These are phyloP conservation scores for Harlomillsia oculata DNA, from an alignment of 1,140 invertebrate genomes.

Conservation along the genomic window DNA sequence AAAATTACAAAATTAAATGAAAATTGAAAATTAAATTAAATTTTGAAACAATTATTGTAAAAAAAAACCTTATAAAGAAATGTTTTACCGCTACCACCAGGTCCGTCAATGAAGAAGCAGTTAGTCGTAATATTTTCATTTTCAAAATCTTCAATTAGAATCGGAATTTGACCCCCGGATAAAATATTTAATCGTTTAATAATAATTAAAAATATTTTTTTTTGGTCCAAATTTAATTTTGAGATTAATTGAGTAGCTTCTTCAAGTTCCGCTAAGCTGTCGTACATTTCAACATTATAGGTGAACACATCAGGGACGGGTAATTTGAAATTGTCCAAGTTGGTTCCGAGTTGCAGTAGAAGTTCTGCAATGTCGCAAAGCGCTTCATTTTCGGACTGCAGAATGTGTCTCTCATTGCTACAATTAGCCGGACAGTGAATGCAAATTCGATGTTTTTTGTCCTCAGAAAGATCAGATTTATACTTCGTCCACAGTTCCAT, in stretches of 20 bases:
- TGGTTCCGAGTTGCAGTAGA: neutral
- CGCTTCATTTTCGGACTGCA: neutral
- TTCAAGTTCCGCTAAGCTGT: no score
- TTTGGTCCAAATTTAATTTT: no score
- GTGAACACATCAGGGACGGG: slow-evolving; percentile 23
- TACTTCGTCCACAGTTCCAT: slow-evolving; percentile 22
- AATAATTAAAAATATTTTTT: no score
- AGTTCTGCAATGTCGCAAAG: slow-evolving; percentile 1
- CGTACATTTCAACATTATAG: slow-evolving; percentile 31
- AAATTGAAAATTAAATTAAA: slow-evolving; percentile 10
- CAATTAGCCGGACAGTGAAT: no score
- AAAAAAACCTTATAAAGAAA: slow-evolving; percentile 36
- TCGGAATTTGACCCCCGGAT: no score
- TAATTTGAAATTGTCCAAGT: neutral
- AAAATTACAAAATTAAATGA: slow-evolving; percentile 38
- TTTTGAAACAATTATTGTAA: slow-evolving; percentile 10
- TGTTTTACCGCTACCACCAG: slow-evolving; percentile 31
- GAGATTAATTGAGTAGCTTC: no score
- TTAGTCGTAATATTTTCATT: no score
- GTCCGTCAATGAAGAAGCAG: slow-evolving; percentile 5
- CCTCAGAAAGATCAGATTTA: slow-evolving; percentile 14
- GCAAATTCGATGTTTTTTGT: neutral
- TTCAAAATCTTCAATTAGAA: no score
- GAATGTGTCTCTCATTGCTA: neutral
- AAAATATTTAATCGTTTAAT: no score